A percentile compares a stretch with the other conserved stretches of the same genome.
phyloP scores from a whole-genome alignment of 2,113 vertebrate species.

The Poecilia latipinna region DNA sequence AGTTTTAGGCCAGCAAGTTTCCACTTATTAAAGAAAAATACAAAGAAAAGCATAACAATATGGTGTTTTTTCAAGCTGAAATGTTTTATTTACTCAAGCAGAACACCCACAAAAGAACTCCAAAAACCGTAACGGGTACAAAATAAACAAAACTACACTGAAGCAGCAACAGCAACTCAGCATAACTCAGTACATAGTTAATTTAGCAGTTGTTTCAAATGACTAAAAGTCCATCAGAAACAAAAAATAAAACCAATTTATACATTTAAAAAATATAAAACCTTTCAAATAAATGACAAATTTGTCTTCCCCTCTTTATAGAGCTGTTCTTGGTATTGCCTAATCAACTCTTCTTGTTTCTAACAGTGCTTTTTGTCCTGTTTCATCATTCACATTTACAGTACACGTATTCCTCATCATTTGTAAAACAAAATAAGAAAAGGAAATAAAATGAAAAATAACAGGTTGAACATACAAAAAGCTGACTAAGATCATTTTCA shows the following conservation, averaged over 20 bases:
- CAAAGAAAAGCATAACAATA: too few relatives aligned
- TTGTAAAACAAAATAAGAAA: not conserved
- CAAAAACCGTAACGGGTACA: too few relatives aligned
- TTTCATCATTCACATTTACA: not conserved
- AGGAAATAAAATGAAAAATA: not conserved
- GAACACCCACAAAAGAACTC: too few relatives aligned
- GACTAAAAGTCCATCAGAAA: not conserved
- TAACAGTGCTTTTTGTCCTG: not conserved
- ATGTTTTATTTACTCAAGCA: too few relatives aligned
- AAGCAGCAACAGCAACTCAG: too few relatives aligned
- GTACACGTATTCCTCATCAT: not conserved
- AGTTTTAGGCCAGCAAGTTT: too few relatives aligned
- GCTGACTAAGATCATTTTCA: not conserved
- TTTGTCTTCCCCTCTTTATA: not conserved
- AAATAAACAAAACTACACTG: too few relatives aligned
- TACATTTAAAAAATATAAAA: not conserved
- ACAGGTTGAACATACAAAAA: not conserved
- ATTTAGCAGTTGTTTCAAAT: not conserved
- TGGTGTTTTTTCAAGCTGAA: too few relatives aligned
- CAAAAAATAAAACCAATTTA: not conserved
- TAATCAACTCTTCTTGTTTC: not conserved
- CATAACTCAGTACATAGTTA: not conserved
- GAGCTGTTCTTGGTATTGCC: not conserved
- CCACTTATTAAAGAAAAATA: too few relatives aligned
- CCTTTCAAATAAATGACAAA: not conserved